Percentiles rank a stretch among this genome's conserved stretches.
phyloP scores from a whole-genome alignment of 2,797 vertebrate species.

The Harpagifer antarcticus region DNA sequence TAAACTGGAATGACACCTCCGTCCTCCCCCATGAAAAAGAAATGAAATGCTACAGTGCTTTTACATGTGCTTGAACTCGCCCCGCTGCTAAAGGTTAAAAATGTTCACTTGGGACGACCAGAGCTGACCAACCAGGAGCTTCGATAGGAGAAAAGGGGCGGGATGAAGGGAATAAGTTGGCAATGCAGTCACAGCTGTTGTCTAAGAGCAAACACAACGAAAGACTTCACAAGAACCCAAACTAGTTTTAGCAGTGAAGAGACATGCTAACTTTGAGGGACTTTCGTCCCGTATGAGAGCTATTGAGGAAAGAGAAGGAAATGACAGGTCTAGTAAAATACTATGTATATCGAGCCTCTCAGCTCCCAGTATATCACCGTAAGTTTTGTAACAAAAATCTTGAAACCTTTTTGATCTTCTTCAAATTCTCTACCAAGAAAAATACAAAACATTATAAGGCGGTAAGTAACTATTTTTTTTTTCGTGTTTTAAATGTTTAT shows the following conservation, averaged over 20 bases:
- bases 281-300: conserved; percentile 76
- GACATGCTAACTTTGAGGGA: conserved; percentile 88
- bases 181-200: conserved; percentile 88
- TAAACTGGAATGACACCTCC: conserved; percentile 42
- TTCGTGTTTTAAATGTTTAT: conserved; percentile 51
- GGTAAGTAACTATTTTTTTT: conserved; percentile 93
- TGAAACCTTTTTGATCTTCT: conserved; percentile 82
- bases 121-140: conserved; percentile 79
- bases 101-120: conserved; percentile 79
- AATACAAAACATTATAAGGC: conserved; percentile 99
- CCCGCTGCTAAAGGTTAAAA: conserved; percentile 72
- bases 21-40: conserved; percentile 26
- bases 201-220: conserved; percentile 92
- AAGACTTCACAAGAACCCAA: conserved; percentile 95
- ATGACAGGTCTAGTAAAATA: conserved; percentile 92
- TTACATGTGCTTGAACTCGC: conserved; percentile 85
- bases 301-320: conserved; percentile 76
- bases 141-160: conserved; percentile 82
- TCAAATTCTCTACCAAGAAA: conserved; percentile 95
- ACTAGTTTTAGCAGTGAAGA: conserved; percentile 93
- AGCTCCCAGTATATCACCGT: conserved; percentile 86
- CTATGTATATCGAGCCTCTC: conserved; percentile 90
- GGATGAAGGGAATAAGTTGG: conserved; percentile 58
- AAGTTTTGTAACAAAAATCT: conserved; percentile 92
- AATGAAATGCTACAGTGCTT: conserved; percentile 77